These are phyloP conservation scores for Agrochola lota DNA, from an alignment of 2,888 invertebrate species.

Conservation along the genomic window DNA sequence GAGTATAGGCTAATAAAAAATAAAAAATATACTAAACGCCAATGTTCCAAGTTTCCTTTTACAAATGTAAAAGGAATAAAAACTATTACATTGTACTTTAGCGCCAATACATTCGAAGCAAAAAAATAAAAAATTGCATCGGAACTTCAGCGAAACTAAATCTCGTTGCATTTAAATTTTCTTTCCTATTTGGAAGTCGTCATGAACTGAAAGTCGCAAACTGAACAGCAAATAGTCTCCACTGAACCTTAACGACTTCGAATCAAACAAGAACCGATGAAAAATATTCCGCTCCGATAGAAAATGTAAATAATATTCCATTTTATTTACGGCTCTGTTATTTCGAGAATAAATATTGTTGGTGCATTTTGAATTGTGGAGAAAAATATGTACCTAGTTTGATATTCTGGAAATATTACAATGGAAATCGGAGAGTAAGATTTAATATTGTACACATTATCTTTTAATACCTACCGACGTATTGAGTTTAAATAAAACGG, in stretches of 20 bases:
- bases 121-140: neutral
- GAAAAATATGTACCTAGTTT: neutral
- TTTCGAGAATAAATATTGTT: constrained; percentile 12
- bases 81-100: neutral
- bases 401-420: neutral
- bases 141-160: neutral
- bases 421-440: too few relatives aligned
- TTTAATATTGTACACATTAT: neutral
- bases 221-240: constrained; percentile 33
- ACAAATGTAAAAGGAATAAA: neutral
- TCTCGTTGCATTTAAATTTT: constrained; percentile 22
- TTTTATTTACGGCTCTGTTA: constrained; percentile 25
- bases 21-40: too few relatives aligned
- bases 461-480: neutral
- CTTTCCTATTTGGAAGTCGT: constrained; percentile 9
- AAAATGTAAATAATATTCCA: constrained; percentile 37
- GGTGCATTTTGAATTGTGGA: constrained; percentile 1
- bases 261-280: constrained; percentile 24
- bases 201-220: constrained; percentile 25
- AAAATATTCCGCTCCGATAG: constrained; percentile 16
- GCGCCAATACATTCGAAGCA: neutral
- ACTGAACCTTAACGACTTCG: constrained; percentile 33
- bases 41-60: too few relatives aligned
- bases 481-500: too few relatives aligned
- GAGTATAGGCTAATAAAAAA: too few relatives aligned